Evolutionary conservation across 2,888 invertebrate species (phyloP), one percentile per base, ranked within the genome.

Genomic region (Drosophila neoperkinsi): DNA sequence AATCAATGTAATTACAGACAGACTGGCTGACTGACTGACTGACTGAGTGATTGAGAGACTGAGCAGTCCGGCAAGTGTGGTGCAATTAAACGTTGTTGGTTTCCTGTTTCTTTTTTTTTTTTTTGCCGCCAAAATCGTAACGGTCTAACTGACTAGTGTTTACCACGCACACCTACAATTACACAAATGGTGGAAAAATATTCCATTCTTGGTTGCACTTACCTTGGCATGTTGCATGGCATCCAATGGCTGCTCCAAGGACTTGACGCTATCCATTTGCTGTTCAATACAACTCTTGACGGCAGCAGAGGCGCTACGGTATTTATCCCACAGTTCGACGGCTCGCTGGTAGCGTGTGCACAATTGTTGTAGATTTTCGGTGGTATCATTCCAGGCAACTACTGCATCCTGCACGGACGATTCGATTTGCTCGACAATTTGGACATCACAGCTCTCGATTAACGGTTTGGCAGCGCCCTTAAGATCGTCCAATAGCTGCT

Each of bases 331-430:
- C 70, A 97, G 94, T 57, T 96, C 95, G 65, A 97, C 96, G 5
- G 97, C 97, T 91, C 96, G 95, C 92, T 97, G 96, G 94, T 97
- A 97, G 86, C 96, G 94, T 84, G 93, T 95, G 92, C 96, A 97
- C 81, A 97, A 95, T 83, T 96, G 96, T 80, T 95, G 95, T 79
- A 97, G 94, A 92, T 96, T 96, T 81, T 95, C 94, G 92, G 96
- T 95, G n/a, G 97, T 97, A 88, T 96, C 96, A 86, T 96, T 95
- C 94, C 97, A 97, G 46, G 97, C 96, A 6, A 95, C 95, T 18
- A 96, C 96, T 21, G 97, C 97, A 89, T 96, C 96, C 92, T 96
- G 95, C 52, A 97, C 96, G 56, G 96, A 96, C 3, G 96, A 95
- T 80, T 96, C 95, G 74, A 97, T 96, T 86, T 95, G 95, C 73